Evolutionary conservation across 1,140 invertebrate species (phyloP).

Genomic region (Holcopasites calliopsidis): DNA sequence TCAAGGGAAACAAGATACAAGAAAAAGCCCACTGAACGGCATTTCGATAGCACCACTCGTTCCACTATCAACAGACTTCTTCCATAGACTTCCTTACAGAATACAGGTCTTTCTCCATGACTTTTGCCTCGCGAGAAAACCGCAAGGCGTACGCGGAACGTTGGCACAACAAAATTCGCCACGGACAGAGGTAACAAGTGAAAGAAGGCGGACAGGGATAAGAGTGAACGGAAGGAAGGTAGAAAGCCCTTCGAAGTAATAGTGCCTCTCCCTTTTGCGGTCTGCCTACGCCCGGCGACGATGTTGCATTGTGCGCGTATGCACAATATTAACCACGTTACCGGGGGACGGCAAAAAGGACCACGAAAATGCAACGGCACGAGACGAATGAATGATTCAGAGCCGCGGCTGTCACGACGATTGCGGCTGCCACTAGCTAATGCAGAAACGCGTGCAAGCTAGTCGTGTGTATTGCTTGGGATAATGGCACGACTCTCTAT

Average conservation of each 20-base stretch:
- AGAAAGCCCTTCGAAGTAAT: slow-evolving; percentile 10
- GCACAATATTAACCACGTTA: slow-evolving; percentile 58
- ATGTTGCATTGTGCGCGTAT: slow-evolving; percentile 46
- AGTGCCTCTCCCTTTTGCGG: slow-evolving; percentile 35
- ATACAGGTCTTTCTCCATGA: not conserved
- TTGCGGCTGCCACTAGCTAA: slow-evolving; percentile 24
- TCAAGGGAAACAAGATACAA: too few species aligned
- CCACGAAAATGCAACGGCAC: slow-evolving; percentile 29
- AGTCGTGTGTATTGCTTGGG: not conserved
- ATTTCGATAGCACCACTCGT: too few species aligned
- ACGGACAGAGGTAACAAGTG: slow-evolving; percentile 20
- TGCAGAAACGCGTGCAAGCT: slow-evolving; percentile 4
- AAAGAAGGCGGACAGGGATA: slow-evolving; percentile 17
- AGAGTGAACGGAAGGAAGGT: slow-evolving; percentile 12
- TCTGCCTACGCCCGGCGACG: slow-evolving; percentile 49
- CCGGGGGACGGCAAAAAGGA: slow-evolving; percentile 47
- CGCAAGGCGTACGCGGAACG: not conserved
- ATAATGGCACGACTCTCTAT: not conserved
- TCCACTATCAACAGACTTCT: too few species aligned
- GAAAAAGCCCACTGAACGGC: too few species aligned
- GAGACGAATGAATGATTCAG: slow-evolving; percentile 59
- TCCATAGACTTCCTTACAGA: not conserved
- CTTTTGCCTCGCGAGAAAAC: too few species aligned
- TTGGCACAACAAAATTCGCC: slow-evolving; percentile 28
- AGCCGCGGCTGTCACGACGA: slow-evolving; percentile 43